phyloP scores from a whole-genome alignment of 2,888 invertebrate species.

The Papilio gigon region DNA sequence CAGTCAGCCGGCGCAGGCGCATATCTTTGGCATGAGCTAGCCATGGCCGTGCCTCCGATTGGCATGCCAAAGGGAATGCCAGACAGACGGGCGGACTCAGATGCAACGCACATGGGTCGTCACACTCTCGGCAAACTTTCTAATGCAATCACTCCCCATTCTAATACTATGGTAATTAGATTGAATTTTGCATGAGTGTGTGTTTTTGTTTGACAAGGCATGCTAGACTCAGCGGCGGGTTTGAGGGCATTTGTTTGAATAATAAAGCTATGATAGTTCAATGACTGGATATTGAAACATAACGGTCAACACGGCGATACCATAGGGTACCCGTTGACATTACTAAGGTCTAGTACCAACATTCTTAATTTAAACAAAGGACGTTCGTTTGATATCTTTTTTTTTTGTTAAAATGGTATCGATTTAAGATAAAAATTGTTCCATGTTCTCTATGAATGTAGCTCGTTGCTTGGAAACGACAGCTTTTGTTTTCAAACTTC shows the following conservation, averaged over 20 bases:
- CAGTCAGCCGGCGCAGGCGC: neutral
- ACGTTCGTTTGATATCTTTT: no score
- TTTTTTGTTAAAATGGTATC: no score
- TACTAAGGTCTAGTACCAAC: neutral
- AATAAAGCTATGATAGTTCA: conserved; percentile 6
- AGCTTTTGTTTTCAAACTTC: no score
- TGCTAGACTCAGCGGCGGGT: conserved; percentile 38
- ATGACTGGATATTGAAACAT: conserved; percentile 5
- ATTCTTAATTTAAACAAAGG: neutral
- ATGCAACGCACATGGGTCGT: conserved; percentile 62
- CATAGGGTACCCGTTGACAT: neutral
- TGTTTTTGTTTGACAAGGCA: neutral
- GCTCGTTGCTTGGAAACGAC: no score
- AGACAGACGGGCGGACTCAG: conserved; percentile 47
- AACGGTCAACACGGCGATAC: neutral
- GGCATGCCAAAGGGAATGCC: conserved; percentile 39
- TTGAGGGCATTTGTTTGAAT: conserved; percentile 11
- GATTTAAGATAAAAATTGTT: no score
- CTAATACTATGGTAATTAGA: conserved; percentile 21
- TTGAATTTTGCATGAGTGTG: neutral
- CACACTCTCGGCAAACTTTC: conserved; percentile 53
- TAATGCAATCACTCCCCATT: conserved; percentile 33
- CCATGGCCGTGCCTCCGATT: conserved; percentile 1
- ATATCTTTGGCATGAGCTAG: conserved; percentile 10
- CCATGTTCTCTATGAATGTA: no score